Percentiles rank a stretch among this genome's conserved stretches.
phyloP scores from a whole-genome alignment of 2,888 invertebrate species.

The Scaeva pyrastri region DNA sequence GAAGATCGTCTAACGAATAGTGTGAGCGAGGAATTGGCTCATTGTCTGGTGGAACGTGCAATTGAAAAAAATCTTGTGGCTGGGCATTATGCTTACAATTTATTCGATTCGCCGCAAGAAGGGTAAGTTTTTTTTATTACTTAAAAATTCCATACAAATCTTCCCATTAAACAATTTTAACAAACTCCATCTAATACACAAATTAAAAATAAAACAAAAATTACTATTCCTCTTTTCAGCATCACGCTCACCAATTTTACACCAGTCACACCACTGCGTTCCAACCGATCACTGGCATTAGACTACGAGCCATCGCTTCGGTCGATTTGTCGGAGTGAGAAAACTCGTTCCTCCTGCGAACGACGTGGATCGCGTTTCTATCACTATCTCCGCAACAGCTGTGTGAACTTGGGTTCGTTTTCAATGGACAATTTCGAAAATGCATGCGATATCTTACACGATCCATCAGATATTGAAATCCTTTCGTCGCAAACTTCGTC shows the following conservation, averaged over 20 bases:
- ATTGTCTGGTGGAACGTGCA: constrained; percentile 80
- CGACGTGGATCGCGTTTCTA: constrained; percentile 91
- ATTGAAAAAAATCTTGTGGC: constrained; percentile 79
- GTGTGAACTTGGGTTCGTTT: constrained; percentile 84
- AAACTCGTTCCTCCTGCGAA: constrained; percentile 84
- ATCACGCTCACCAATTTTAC: constrained; percentile 85
- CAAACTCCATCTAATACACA: too few relatives aligned
- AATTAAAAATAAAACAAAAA: too few relatives aligned
- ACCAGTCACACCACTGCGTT: constrained; percentile 84
- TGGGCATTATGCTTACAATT: constrained; percentile 80
- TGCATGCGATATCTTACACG: constrained; percentile 83
- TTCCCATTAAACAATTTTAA: too few relatives aligned
- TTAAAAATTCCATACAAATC: too few relatives aligned
- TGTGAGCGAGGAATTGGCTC: constrained; percentile 80
- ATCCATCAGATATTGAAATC: constrained; percentile 43
- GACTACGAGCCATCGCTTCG: constrained; percentile 90
- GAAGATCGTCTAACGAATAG: constrained; percentile 80
- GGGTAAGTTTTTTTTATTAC: constrained; percentile 77
- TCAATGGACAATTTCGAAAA: constrained; percentile 85
- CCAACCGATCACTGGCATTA: constrained; percentile 85
- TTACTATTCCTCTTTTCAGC: constrained; percentile 81
- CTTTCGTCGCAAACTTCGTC: constrained; percentile 51
- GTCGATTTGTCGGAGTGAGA: constrained; percentile 89
- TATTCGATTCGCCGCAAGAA: constrained; percentile 79
- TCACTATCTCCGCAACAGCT: constrained; percentile 89